Evolutionary conservation across 1,140 invertebrate genomes (phyloP).

Genomic region (Drosophila sproati): DNA sequence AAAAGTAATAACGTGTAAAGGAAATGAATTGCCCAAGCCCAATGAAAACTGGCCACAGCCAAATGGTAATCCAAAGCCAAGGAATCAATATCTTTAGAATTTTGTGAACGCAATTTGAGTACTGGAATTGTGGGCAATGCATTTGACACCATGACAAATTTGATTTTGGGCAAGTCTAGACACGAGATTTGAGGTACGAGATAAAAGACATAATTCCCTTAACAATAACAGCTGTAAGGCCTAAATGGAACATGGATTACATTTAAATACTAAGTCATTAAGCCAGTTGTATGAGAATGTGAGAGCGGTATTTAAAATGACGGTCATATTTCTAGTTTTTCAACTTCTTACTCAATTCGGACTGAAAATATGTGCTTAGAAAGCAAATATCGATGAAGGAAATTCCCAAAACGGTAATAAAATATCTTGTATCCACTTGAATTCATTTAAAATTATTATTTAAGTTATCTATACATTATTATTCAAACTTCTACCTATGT

Average conservation of each 20-base stretch:
- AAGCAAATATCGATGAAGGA: too few relatives aligned
- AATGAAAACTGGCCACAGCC: slow-evolving; percentile 53
- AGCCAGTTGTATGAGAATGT: slow-evolving; percentile 13
- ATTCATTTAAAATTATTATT: too few relatives aligned
- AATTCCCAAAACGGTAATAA: too few relatives aligned
- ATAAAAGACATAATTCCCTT: neutral
- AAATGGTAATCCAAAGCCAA: slow-evolving; percentile 44
- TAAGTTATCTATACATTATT: too few relatives aligned
- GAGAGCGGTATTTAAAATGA: neutral
- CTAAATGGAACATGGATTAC: neutral
- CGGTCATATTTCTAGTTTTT: too few relatives aligned
- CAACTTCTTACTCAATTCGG: too few relatives aligned
- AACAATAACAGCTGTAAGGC: slow-evolving; percentile 5
- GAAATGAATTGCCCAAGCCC: slow-evolving; percentile 59
- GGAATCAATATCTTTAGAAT: slow-evolving; percentile 39
- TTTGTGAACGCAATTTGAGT: slow-evolving; percentile 26
- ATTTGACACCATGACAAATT: slow-evolving; percentile 46
- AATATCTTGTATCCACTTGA: too few relatives aligned
- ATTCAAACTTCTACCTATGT: too few relatives aligned
- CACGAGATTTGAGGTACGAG: neutral
- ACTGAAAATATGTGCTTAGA: too few relatives aligned
- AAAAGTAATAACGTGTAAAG: slow-evolving; percentile 70
- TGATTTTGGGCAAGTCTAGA: slow-evolving; percentile 20
- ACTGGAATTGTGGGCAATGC: neutral
- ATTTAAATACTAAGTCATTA: slow-evolving; percentile 29